Base-by-base conservation (phyloP, 2,888 invertebrate genomes). In the Anodontia alba region DNA sequence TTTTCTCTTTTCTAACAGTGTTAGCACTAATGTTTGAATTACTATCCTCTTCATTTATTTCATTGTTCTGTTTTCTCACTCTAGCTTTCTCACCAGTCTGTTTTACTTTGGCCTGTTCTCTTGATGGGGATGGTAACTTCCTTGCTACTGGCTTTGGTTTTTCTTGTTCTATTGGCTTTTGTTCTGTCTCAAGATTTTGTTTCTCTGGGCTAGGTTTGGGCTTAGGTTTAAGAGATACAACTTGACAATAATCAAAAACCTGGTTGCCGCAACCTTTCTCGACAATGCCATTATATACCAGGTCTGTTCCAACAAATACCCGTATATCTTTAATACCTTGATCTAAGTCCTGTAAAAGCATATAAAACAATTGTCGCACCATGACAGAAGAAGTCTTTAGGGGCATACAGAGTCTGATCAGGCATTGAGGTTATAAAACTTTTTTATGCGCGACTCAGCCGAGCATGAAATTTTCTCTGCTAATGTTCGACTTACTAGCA, bases 221-320 rank as follows among this genome's bases (percentile, higher is more conserved):
- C 42, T 75, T 69, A 31, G 69, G 66, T 54, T 67, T 67, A 15
- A 90, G 62, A 8, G 85, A 71, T 51, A 93, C 91, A 33, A 85
- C 87, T 76, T 90, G 91, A 79, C 93, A 89, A 78, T 94, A 94
- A 87, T 94, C 94, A 89, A 94, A 94, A 62, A 94, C 92, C 69
- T 94, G 94, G 67, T 94, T 94, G 3, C 94, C 94, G 88, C 94
- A 94, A n/a, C 94, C 94, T 86, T 94, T 94, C 70, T 94, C 94
- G 26, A 94, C 76, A 31, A 91, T 89, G 10, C 93, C 94, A 78
- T 87, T 89, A 84, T 90, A 94, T 54, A 93, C 84, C 15, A 93
- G 77, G 23, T 90, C 86, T 23, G 90, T 91, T 43, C 90, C 92
- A 38, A 93, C 81, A 77, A 85, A 89, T 33, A 94, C 85, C 38